Percentiles rank a stretch among this genome's conserved stretches.
Conservation (phyloP, 2,113 vertebrate species). For the Ceuthmochares aereus region DNA sequence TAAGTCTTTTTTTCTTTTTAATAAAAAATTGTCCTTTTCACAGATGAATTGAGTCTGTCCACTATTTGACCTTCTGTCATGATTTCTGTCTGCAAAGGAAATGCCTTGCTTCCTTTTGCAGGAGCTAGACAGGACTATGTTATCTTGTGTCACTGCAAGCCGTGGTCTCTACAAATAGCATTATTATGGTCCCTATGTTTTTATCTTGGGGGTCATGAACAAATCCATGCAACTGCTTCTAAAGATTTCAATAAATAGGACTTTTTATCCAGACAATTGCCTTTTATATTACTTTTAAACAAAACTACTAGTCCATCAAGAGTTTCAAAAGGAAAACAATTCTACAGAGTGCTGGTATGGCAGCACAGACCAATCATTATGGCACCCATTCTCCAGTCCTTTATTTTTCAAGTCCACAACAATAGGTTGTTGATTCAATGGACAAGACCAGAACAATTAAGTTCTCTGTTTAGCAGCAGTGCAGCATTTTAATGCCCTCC, state of each 20-base stretch:
- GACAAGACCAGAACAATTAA: constrained; percentile 97
- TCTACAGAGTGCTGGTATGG: constrained; percentile 88
- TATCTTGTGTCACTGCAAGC: constrained; percentile 74
- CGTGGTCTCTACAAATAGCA: constrained; percentile 74
- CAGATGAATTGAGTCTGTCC: constrained; percentile 65
- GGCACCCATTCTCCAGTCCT: constrained; percentile 89
- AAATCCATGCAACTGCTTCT: constrained; percentile 83
- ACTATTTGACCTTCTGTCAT: constrained; percentile 75
- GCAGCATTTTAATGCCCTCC: constrained; percentile 94
- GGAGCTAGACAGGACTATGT: constrained; percentile 68
- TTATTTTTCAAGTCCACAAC: constrained; percentile 95
- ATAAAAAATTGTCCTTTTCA: constrained; percentile 45
- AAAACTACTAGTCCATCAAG: constrained; percentile 94
- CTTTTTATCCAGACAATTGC: constrained; percentile 89
- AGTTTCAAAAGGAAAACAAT: constrained; percentile 90
- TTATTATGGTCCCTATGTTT: constrained; percentile 79
- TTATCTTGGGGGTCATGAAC: constrained; percentile 82
- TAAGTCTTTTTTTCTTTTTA: neutral
- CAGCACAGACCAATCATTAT: constrained; percentile 95
- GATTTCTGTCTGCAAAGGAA: constrained; percentile 76
- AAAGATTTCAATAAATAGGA: constrained; percentile 85
- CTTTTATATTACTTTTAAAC: constrained; percentile 90
- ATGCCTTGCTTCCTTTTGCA: constrained; percentile 73
- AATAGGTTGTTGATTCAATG: constrained; percentile 99
- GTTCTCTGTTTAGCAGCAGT: constrained; percentile 94